Percentiles rank a stretch among this genome's conserved stretches.
phyloP scores from a whole-genome alignment of 1,140 invertebrate species.

The Drosophila suzukii region DNA sequence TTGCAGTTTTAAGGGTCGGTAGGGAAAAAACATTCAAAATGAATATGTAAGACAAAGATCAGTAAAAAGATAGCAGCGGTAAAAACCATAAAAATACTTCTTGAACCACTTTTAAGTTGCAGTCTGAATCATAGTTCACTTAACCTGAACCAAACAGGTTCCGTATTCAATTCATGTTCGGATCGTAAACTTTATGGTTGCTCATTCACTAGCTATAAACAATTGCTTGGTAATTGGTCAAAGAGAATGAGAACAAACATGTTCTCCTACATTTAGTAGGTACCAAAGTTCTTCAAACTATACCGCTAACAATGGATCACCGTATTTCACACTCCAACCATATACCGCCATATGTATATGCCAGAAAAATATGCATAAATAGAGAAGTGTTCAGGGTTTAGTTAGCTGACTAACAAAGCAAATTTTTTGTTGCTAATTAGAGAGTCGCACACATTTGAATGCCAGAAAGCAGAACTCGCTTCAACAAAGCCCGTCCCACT shows the following conservation, averaged over 20 bases:
- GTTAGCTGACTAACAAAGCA: conserved; percentile 33
- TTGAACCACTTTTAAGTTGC: conserved; percentile 11
- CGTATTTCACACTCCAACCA: conserved; percentile 1
- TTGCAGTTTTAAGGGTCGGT: conserved; percentile 12
- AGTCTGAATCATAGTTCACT: conserved; percentile 14
- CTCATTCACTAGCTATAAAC: conserved; percentile 31
- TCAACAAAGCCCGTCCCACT: conserved; percentile 43
- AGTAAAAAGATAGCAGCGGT: neutral
- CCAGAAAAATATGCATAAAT: conserved; percentile 34
- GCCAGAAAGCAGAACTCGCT: conserved; percentile 35
- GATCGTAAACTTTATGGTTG: conserved; percentile 25
- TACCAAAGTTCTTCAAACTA: conserved; percentile 9
- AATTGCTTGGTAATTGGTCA: conserved; percentile 14
- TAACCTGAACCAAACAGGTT: conserved; percentile 16
- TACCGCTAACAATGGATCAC: neutral
- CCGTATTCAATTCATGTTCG: conserved; percentile 26
- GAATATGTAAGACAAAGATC: neutral
- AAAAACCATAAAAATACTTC: neutral
- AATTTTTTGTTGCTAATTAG: conserved; percentile 56
- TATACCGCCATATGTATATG: conserved; percentile 9
- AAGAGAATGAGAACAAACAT: conserved; percentile 1
- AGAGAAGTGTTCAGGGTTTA: conserved; percentile 38
- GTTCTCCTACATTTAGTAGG: neutral
- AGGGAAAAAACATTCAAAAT: neutral
- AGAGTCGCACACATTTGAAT: conserved; percentile 30